Conservation (phyloP, 2,797 vertebrate genomes). For the Hybognathus amarus region DNA sequence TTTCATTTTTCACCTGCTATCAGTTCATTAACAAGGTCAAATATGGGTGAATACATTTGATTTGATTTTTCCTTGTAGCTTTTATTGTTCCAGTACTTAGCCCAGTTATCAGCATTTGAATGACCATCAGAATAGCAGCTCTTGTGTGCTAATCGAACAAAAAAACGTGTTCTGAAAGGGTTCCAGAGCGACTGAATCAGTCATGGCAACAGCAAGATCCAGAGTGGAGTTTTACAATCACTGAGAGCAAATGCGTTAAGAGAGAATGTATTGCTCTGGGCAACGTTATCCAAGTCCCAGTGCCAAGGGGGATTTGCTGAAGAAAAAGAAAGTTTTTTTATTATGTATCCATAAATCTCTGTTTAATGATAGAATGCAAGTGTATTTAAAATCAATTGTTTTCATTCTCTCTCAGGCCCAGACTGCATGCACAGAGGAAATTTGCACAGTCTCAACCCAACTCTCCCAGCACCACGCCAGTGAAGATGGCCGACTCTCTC, state of each 20-base stretch:
- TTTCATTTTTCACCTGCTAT: neutral
- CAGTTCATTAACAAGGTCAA: neutral
- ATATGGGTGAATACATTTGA: neutral
- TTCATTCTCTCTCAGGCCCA: slow-evolving; percentile 82
- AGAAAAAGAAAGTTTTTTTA: slow-evolving; percentile 37
- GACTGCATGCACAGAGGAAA: slow-evolving; percentile 99
- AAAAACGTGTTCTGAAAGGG: slow-evolving; percentile 12
- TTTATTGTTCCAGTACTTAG: neutral
- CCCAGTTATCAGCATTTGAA: slow-evolving; percentile 24
- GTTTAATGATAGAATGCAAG: slow-evolving; percentile 1
- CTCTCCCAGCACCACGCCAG: slow-evolving; percentile 97
- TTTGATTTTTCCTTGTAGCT: neutral
- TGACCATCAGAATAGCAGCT: slow-evolving; percentile 35
- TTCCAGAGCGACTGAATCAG: slow-evolving; percentile 52
- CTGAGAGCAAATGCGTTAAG: slow-evolving; percentile 32
- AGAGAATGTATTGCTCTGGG: slow-evolving; percentile 53
- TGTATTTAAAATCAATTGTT: slow-evolving; percentile 41
- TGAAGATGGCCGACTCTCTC: slow-evolving; percentile 91
- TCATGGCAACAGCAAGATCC: slow-evolving; percentile 26
- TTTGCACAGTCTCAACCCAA: slow-evolving; percentile 99
- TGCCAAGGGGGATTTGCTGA: slow-evolving; percentile 50
- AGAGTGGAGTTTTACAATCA: slow-evolving; percentile 33
- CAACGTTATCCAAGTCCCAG: slow-evolving; percentile 31
- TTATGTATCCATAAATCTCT: slow-evolving; percentile 39
- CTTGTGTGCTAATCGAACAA: slow-evolving; percentile 21